Conservation (phyloP, 2,113 vertebrate species). For the Cacatua alba region DNA sequence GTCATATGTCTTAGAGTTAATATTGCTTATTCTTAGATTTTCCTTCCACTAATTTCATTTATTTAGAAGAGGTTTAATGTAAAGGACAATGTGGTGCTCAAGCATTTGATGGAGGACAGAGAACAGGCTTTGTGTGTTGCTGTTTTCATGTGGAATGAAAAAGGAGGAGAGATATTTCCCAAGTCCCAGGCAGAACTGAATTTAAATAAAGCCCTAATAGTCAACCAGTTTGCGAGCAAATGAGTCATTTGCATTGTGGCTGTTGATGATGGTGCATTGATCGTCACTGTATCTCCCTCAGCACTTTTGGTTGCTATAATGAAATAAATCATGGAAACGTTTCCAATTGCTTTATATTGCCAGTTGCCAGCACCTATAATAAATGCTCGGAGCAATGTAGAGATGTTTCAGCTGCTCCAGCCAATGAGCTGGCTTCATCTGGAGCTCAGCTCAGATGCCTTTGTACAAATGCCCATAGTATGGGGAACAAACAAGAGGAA, state of each 20-base stretch:
- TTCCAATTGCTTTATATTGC: not conserved
- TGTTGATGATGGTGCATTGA: not conserved
- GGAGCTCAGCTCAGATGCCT: no score
- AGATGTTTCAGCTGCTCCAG: no score
- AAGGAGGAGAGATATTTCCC: not conserved
- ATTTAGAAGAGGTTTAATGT: not conserved
- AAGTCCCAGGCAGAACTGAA: not conserved
- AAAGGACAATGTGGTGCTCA: not conserved
- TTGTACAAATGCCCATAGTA: no score
- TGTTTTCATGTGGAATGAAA: not conserved
- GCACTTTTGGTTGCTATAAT: not conserved
- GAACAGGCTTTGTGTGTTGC: not conserved
- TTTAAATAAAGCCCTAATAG: not conserved
- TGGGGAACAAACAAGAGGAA: no score
- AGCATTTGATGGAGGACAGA: not conserved
- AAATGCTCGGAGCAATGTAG: no score
- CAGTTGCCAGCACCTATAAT: no score
- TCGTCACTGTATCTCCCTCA: not conserved
- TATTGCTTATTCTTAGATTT: not conserved
- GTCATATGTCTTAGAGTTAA: not conserved
- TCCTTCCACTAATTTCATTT: not conserved
- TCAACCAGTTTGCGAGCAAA: conserved; percentile 11
- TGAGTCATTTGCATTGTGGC: not conserved
- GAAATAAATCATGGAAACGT: not conserved
- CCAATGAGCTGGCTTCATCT: no score